Percentiles rank a stretch among this genome's conserved stretches.
These are phyloP conservation scores for Scaptomyza cyrtandrae DNA, from an alignment of 2,888 invertebrate genomes.

Conservation along the genomic window DNA sequence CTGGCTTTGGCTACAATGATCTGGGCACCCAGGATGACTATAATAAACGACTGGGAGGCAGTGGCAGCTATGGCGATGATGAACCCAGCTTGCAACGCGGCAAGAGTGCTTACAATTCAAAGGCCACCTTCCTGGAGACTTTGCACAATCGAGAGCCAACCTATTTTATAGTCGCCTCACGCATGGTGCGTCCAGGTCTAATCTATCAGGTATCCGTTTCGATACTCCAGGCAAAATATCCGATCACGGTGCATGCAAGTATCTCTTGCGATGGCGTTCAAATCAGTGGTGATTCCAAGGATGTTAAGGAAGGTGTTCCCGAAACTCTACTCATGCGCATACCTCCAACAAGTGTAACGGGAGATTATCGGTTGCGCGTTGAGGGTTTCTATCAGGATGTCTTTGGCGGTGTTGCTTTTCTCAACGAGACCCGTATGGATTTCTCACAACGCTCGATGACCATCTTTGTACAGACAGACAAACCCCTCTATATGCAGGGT, in stretches of 20 bases:
- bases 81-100: conserved; percentile 74
- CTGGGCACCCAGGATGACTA: conserved; percentile 67
- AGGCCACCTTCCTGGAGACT: conserved; percentile 78
- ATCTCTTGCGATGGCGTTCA: conserved; percentile 96
- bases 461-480: conserved; percentile 97
- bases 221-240: conserved; percentile 91
- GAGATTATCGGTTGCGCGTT: conserved; percentile 92
- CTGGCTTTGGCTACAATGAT: conserved; percentile 67
- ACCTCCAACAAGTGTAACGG: conserved; percentile 92
- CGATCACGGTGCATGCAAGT: conserved; percentile 94
- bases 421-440: conserved; percentile 92
- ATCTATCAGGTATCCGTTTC: conserved; percentile 95
- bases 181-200: conserved; percentile 95
- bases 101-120: conserved; percentile 78
- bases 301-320: conserved; percentile 93
- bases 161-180: conserved; percentile 96
- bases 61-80: conserved; percentile 50
- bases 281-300: conserved; percentile 92
- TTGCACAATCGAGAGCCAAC: conserved; percentile 85
- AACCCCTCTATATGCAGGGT: conserved; percentile 97
- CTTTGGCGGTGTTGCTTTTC: conserved; percentile 94
- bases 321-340: conserved; percentile 96
- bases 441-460: conserved; percentile 97
- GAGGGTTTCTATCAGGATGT: conserved; percentile 89
- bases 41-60: conserved; percentile 50